Evolutionary conservation across 2,797 vertebrate genomes (phyloP).

Genomic region (Dipus sagitta): DNA sequence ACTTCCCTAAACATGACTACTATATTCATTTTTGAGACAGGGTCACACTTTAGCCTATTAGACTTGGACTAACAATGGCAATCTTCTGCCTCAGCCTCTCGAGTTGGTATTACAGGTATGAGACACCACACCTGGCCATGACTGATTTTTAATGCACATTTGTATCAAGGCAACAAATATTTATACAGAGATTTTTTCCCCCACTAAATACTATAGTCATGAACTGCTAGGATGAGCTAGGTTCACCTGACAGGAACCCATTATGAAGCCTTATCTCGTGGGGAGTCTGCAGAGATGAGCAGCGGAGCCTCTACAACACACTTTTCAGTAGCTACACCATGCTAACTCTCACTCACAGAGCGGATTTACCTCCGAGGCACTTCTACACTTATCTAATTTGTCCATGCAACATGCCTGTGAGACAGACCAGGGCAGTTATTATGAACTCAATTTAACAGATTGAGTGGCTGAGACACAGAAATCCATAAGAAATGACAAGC

Average conservation of each 20-base stretch:
- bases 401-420: slow-evolving; percentile 65
- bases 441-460: slow-evolving; percentile 47
- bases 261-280: background rate
- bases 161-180: slow-evolving; percentile 17
- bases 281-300: slow-evolving; percentile 51
- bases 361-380: slow-evolving; percentile 69
- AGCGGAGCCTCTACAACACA: slow-evolving; percentile 17
- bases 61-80: background rate
- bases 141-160: slow-evolving; percentile 21
- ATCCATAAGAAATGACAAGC: slow-evolving; percentile 44
- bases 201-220: slow-evolving; percentile 47
- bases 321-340: slow-evolving; percentile 26
- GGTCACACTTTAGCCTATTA: background rate
- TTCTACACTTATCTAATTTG: slow-evolving; percentile 74
- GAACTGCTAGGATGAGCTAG: slow-evolving; percentile 15
- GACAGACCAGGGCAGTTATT: slow-evolving; percentile 70
- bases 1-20: background rate
- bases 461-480: slow-evolving; percentile 32
- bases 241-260: slow-evolving; percentile 73
- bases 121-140: background rate
- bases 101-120: background rate
- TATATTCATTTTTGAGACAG: background rate
- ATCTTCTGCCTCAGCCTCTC: background rate
- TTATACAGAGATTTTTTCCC: slow-evolving; percentile 42
- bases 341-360: slow-evolving; percentile 64